These are phyloP conservation scores for Triplophysa tibetana DNA, from an alignment of 2,113 vertebrate species.

Conservation along the genomic window DNA sequence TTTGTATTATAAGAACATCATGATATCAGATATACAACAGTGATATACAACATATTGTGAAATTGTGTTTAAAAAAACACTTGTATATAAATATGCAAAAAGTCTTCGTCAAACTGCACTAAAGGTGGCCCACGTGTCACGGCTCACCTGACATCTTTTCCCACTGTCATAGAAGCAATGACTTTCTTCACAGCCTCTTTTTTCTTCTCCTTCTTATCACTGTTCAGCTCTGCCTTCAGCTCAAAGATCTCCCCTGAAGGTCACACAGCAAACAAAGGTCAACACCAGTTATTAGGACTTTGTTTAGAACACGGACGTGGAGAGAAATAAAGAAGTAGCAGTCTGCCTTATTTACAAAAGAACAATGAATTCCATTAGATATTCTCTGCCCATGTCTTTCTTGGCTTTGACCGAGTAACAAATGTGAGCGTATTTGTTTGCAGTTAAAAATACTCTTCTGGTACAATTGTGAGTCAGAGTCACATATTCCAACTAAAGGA, in stretches of 20 bases:
- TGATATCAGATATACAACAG: background rate
- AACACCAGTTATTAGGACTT: background rate
- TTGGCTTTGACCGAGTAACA: background rate
- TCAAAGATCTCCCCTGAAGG: slow-evolving; percentile 95
- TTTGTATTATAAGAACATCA: background rate
- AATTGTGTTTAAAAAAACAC: background rate
- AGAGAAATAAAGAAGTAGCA: background rate
- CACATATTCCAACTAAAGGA: slow-evolving; percentile 4
- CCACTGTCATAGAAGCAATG: slow-evolving; percentile 97
- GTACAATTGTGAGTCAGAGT: background rate
- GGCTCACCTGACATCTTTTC: slow-evolving; percentile 94
- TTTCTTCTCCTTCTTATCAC: slow-evolving; percentile 99
- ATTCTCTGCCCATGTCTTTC: background rate
- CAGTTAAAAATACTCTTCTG: background rate
- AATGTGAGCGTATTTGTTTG: background rate
- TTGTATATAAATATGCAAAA: too few species aligned
- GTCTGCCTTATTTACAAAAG: background rate
- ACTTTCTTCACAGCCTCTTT: slow-evolving; percentile 99
- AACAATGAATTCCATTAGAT: background rate
- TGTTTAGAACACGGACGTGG: background rate
- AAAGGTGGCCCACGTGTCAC: too few species aligned
- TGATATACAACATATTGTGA: background rate
- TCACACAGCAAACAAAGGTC: background rate
- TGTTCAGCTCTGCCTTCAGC: slow-evolving; percentile 97
- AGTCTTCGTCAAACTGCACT: too few species aligned